phyloP scores from a whole-genome alignment of 1,140 invertebrate genomes.

The Diabrotica undecimpunctata region DNA sequence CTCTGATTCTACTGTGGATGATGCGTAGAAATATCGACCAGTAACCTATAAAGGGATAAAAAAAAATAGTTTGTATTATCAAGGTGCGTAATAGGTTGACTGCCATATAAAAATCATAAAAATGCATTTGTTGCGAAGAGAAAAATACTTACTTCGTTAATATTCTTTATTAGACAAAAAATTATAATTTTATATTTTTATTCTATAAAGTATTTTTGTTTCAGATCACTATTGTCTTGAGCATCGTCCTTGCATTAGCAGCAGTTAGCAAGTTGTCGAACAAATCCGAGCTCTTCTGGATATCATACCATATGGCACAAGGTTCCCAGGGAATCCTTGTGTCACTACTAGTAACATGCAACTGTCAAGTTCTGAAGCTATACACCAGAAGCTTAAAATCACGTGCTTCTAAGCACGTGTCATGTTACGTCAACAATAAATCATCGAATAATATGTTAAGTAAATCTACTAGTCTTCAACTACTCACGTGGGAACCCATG shows the following conservation, averaged over 20 bases:
- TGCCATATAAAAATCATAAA: too few species aligned
- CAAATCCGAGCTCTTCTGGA: slow-evolving; percentile 45
- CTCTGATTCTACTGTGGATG: too few species aligned
- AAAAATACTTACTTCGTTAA: too few species aligned
- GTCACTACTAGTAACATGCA: slow-evolving; percentile 62
- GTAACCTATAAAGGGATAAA: too few species aligned
- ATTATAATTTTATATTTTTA: too few species aligned
- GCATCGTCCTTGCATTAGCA: slow-evolving; percentile 36
- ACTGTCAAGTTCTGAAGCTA: slow-evolving; percentile 53
- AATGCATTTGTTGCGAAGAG: too few species aligned
- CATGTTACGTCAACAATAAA: slow-evolving; percentile 27
- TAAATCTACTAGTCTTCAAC: slow-evolving; percentile 45
- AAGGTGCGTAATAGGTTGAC: too few species aligned
- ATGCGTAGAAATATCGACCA: too few species aligned
- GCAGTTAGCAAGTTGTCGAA: slow-evolving; percentile 36
- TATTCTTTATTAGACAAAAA: too few species aligned
- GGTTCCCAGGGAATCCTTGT: slow-evolving; percentile 58
- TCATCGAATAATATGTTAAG: slow-evolving; percentile 25
- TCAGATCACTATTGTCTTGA: slow-evolving; percentile 43
- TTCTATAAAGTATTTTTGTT: slow-evolving; percentile 23
- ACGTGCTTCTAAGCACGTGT: slow-evolving; percentile 28
- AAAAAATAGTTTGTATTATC: too few species aligned
- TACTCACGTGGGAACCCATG: slow-evolving; percentile 44
- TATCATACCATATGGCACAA: slow-evolving; percentile 50
- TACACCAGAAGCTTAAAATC: slow-evolving; percentile 42